These are phyloP conservation scores for Sogatella furcifera DNA, from an alignment of 1,140 invertebrate genomes.

Conservation along the genomic window DNA sequence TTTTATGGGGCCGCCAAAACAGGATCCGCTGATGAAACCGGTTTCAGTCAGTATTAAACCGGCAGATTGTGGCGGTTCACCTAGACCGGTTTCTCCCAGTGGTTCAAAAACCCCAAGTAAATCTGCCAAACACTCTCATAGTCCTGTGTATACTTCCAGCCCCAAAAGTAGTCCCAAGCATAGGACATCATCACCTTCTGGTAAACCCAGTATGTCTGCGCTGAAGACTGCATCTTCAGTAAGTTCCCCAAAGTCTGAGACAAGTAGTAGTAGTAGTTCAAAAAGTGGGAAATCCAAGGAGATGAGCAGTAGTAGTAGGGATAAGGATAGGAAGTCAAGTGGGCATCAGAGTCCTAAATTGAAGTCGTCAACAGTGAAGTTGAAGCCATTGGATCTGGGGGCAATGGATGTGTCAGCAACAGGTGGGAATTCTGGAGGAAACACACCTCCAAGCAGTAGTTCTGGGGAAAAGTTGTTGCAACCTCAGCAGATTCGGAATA, in stretches of 20 bases:
- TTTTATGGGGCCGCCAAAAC: constrained; percentile 71
- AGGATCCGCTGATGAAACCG: constrained; percentile 59
- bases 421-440: constrained; percentile 3
- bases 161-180: constrained; percentile 52
- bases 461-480: constrained; percentile 10
- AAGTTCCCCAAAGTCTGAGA: constrained; percentile 40
- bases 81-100: constrained; percentile 45
- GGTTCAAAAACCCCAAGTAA: constrained; percentile 47
- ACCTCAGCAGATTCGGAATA: constrained; percentile 43
- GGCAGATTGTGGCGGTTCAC: constrained; percentile 49
- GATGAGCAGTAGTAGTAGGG: constrained; percentile 30
- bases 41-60: constrained; percentile 63
- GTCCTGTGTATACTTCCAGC: constrained; percentile 21
- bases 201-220: constrained; percentile 80
- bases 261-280: constrained; percentile 10
- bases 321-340: constrained; percentile 29
- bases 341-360: constrained; percentile 50
- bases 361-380: constrained; percentile 49
- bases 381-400: constrained; percentile 53
- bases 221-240: constrained; percentile 71
- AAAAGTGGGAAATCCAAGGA: no score
- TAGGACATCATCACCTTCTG: constrained; percentile 58
- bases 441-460: constrained; percentile 10
- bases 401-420: constrained; percentile 7
- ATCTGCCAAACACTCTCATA: constrained; percentile 57